Conservation (phyloP, 2,113 vertebrate genomes). For the Genyomyrus donnyi region DNA sequence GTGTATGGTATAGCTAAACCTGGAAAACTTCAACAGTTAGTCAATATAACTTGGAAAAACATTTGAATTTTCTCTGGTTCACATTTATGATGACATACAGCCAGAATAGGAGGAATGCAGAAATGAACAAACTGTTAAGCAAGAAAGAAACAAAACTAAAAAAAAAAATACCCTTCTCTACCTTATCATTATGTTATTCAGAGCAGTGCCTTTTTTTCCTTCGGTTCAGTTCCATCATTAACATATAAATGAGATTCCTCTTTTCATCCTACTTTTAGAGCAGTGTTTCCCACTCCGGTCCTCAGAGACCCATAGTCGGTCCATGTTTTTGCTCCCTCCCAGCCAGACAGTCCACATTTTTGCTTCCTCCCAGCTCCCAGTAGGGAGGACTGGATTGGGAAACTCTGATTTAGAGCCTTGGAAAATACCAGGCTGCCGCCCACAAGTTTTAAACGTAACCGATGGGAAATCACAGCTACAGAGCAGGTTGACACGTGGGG, state of each 20-base stretch:
- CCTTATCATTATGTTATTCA: background rate
- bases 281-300: background rate
- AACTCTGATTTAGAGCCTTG: background rate
- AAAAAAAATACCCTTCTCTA: background rate
- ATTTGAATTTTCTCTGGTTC: background rate
- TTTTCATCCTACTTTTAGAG: background rate
- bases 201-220: background rate
- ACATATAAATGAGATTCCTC: background rate
- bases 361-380: background rate
- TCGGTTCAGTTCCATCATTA: background rate
- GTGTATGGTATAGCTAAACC: background rate
- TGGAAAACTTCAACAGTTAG: background rate
- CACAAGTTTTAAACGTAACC: background rate
- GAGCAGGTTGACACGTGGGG: background rate
- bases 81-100: background rate
- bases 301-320: background rate
- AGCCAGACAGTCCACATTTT: no score
- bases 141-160: background rate
- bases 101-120: background rate
- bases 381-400: background rate
- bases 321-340: background rate
- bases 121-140: background rate
- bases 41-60: background rate
- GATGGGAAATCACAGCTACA: background rate
- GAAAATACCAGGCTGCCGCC: background rate